Evolutionary conservation across 2,888 invertebrate species (phyloP), one percentile per base, ranked within the genome.

Genomic region (Diplazon laetatorius): DNA sequence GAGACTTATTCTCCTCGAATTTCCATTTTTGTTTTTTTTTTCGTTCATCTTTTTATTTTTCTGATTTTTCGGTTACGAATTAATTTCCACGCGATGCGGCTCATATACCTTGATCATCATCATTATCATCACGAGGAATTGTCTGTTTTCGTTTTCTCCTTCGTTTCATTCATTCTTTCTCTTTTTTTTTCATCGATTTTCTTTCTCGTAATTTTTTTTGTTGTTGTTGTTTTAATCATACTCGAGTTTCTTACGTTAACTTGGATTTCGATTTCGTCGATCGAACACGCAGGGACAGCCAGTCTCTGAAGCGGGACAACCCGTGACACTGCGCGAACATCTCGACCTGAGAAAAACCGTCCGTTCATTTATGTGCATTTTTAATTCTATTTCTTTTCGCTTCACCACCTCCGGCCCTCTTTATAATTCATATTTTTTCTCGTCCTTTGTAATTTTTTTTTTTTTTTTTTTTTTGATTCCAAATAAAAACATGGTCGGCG

Each of bases 1-100:
- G 48, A 76, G 48, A 30, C 30, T 78, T 66, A 50, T 39, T 42
- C 39, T 14, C 14, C 25, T 25, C 52, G 25, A 12, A 4, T 25
- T 52, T n/a, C n/a, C n/a, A n/a, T n/a, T n/a, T 46, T 14, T 8
- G n/a, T n/a, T 14, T 39, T 73, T 37, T 46, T 57, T 20, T 52
- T 63, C 44, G 48, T 69, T 50, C 76, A 25, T 70, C 78, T 62
- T n/a, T 30, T 30, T 30, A 5, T 30, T 30, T 30, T 30, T 6
- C 6, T 30, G 30, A 30, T 73, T 73, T 77, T 77, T 80, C 78
- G 70, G 76, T 77, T 77, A 78, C 78, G 70, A 73, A 66, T 83
- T 78, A 81, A 59, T 69, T 71, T 66, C 46, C 39, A 52, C 66
- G 66, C 60, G 59, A 59, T 35, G 69, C 44, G 69, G 65, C 14